Conservation (phyloP, 2,113 vertebrate species). For the Silurus asotus region DNA sequence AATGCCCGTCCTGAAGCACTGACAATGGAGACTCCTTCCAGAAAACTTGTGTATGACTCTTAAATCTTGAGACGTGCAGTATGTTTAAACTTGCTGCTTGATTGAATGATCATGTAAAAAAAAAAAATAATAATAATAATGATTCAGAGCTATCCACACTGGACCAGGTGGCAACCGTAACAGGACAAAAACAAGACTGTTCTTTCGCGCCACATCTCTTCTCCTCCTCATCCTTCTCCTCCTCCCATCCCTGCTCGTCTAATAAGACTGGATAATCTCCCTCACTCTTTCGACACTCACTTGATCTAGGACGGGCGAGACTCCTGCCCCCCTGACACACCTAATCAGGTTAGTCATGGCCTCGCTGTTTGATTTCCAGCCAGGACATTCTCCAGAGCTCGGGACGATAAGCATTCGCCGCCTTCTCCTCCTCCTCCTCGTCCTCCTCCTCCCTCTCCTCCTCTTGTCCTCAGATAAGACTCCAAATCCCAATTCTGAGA, state of each 20-base stretch:
- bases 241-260: constrained; percentile 17
- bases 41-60: not conserved
- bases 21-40: not conserved
- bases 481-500: not conserved
- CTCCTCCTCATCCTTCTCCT: constrained; percentile 40
- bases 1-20: not conserved
- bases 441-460: not conserved
- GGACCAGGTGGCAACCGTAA: constrained; percentile 6
- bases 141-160: not conserved
- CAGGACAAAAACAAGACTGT: constrained; percentile 39
- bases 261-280: constrained; percentile 59
- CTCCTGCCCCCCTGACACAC: constrained; percentile 22
- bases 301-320: constrained; percentile 20
- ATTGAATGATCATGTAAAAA: not conserved
- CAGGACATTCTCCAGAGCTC: constrained; percentile 43
- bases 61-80: not conserved
- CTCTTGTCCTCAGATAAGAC: constrained; percentile 19
- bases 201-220: constrained; percentile 42
- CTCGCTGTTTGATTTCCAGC: constrained; percentile 42
- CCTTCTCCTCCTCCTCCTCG: not conserved
- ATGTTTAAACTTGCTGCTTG: not conserved
- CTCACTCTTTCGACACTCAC: constrained; percentile 39
- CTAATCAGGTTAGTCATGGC: constrained; percentile 55
- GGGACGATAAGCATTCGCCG: not conserved
- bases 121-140: not conserved